Evolutionary conservation across 1,140 invertebrate species (phyloP), one percentile per base, ranked within the genome.

Genomic region (Microplitis demolitor): DNA sequence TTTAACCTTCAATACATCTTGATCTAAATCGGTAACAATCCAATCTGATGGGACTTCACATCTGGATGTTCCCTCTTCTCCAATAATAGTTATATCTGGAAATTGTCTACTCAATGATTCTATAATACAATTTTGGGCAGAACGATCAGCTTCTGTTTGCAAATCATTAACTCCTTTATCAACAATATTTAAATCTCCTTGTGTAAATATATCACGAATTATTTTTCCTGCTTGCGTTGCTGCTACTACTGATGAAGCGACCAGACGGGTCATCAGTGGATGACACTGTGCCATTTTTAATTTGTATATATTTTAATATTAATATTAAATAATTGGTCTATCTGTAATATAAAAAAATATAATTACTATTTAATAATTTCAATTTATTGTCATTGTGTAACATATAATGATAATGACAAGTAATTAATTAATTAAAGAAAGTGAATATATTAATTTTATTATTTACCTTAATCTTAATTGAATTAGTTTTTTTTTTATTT

Each of bases 141-240:
- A 94, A 76, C 98, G 89, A 85, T 99, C 98, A 4, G 98, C 98
- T 89, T 98, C 96, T 4, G 98, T 99, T 89, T 99, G 97, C 16
- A 97, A 89, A 89, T 99, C 97, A 90, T 97, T 94, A 77, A 92
- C 91, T n/a, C 93, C 95, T 90, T 98, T 98, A 79, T 97, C 94
- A 50, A 98, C 91, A 78, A 98, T 97, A 60, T 93, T 95, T 11
- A 98, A 87, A 78, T 97, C 92, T 61, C 97, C 97, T 82, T 92
- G 91, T 71, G 90, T 93, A 88, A 98, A 91, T 35, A 98, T 91
- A 89, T 98, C 95, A 78, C 95, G 88, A 71, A 98, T 95, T 69
- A 98, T 97, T 85, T 91, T 92, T 9, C 96, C 96, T 74, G 97
- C 96, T 80, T 91, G 89, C 74, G 90, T 90, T 4, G 95, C 94